These are phyloP conservation scores for Xiphophorus hellerii DNA, from an alignment of 2,113 vertebrate species.

Conservation along the genomic window DNA sequence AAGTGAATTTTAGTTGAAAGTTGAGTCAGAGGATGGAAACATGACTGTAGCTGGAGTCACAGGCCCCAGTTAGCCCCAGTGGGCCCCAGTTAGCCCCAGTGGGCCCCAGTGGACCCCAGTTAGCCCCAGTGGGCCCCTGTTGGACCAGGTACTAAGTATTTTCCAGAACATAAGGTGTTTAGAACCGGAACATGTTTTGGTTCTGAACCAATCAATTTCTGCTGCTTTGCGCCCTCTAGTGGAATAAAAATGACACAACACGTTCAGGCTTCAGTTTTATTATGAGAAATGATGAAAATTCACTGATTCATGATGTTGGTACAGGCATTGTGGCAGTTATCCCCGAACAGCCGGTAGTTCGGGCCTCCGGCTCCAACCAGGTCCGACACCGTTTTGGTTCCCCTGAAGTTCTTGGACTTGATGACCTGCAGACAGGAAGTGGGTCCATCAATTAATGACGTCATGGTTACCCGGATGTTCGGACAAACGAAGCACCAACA, in stretches of 20 bases:
- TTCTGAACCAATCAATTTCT: background rate
- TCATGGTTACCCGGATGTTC: too few species aligned
- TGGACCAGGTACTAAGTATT: too few species aligned
- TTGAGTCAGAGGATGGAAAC: too few species aligned
- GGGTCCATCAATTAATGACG: background rate
- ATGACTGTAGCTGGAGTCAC: too few species aligned
- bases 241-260: background rate
- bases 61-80: too few species aligned
- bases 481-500: too few species aligned
- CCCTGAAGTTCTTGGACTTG: background rate
- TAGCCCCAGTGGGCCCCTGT: too few species aligned
- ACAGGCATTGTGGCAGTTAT: constrained; percentile 11
- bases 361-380: constrained; percentile 1
- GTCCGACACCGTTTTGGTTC: constrained; percentile 13
- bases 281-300: background rate
- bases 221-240: constrained; percentile 1
- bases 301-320: constrained; percentile 1
- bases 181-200: too few species aligned
- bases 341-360: background rate
- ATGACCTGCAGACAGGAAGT: constrained; percentile 1
- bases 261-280: background rate
- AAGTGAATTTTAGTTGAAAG: too few species aligned
- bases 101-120: too few species aligned
- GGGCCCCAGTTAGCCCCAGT: too few species aligned
- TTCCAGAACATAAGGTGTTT: too few species aligned